Evolutionary conservation across 2,113 vertebrate genomes (phyloP), one percentile per base, ranked within the genome.

Genomic region (Callithrix jacchus): DNA sequence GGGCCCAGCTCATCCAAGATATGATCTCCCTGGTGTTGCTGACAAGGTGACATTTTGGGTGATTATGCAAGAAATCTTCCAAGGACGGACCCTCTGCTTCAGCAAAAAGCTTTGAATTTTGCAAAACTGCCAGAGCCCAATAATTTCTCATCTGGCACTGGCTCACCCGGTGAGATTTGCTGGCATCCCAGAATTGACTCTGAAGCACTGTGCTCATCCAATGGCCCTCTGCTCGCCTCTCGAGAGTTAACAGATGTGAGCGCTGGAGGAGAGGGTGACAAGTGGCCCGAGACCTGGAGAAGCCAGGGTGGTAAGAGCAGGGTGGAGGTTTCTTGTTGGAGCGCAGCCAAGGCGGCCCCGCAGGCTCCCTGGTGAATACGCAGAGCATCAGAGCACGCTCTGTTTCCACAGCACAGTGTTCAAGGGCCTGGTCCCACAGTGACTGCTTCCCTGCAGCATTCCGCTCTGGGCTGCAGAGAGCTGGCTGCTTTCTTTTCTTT

Each of bases 261-360:
- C n/a, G 0, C 61, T 52, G 21, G 30, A n/a, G 37, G 64, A 91
- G 77, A 74, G 82, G 88, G 88, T 92, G 89, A 89, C 66, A 74
- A 89, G 45, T 77, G 86, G 91, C 76, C 25, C 0, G n/a, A 81
- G 82, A 86, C 71, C 52, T 52, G 77, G 73, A 90, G 86, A 37
- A 76, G 85, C 81, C 2, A 56, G 12, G 9, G 79, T 2, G 20
- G 47, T n/a, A 0, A 40, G 70, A 25, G 52, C 35, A 12, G 45
- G 58, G 71, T 25, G 16, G 11, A 3, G 86, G 35, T 25, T 52
- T 70, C 52, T 85, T 0, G 0, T 45, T 40, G 95, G 82, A 68
- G 52, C 1, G 0, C 0, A 0, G 23, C 93, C 91, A n/a, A 12
- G 30, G 18, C 0, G 1, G 83, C n/a, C 2, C 37, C 0, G 0